Evolutionary conservation across 2,797 vertebrate genomes (phyloP).

Genomic region (Otus scops): DNA sequence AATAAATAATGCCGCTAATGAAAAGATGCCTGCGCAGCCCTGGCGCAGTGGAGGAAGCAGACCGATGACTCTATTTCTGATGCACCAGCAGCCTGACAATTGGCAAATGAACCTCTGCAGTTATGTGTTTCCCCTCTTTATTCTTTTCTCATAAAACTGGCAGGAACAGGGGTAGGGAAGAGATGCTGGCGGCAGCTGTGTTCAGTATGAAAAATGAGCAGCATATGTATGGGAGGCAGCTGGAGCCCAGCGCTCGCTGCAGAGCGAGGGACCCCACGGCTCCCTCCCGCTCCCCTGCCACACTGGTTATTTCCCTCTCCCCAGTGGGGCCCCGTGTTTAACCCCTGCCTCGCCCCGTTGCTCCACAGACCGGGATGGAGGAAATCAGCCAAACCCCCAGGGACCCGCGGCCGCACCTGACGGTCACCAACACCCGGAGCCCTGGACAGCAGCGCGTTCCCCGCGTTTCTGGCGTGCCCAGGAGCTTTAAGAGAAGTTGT

Average conservation of each 20-base stretch:
- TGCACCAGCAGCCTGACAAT: conserved; percentile 50
- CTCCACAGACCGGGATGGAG: fast-evolving
- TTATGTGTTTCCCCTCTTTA: conserved; percentile 55
- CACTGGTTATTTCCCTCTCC: neutral
- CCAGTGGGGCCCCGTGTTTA: neutral
- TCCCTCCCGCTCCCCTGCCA: neutral
- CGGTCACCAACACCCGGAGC: fast-evolving
- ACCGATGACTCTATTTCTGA: conserved; percentile 10
- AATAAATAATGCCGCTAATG: neutral
- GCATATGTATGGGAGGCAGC: conserved; percentile 41
- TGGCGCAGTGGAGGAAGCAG: neutral
- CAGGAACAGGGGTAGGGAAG: conserved; percentile 51
- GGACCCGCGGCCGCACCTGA: neutral
- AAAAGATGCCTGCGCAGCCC: neutral
- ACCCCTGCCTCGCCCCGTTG: neutral
- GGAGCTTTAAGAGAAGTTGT: neutral
- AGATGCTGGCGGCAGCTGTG: conserved; percentile 62
- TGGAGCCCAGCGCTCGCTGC: neutral
- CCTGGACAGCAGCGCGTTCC: fast-evolving
- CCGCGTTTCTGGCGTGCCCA: fast-evolving
- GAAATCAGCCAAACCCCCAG: neutral
- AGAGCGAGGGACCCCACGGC: neutral
- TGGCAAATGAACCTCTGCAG: conserved; percentile 65
- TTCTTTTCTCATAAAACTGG: conserved; percentile 61
- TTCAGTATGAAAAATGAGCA: conserved; percentile 70